These are phyloP conservation scores for Zophobas atratus DNA, from an alignment of 1,140 invertebrate genomes.

Conservation along the genomic window DNA sequence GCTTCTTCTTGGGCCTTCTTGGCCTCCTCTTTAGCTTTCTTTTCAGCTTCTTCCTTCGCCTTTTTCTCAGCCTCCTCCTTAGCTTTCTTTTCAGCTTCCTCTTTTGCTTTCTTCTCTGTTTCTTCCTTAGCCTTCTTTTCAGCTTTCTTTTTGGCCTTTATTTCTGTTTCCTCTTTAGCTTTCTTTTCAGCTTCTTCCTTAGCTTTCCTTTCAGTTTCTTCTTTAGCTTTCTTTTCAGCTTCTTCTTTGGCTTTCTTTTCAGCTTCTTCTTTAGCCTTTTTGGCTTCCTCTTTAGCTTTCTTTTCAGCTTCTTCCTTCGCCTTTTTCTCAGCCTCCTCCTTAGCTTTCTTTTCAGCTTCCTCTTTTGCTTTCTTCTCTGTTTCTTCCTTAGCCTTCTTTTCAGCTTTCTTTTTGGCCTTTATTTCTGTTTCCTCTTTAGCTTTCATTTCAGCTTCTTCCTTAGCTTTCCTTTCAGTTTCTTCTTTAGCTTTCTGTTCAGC, in stretches of 20 bases:
- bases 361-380: background rate
- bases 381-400: constrained; percentile 33
- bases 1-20: constrained; percentile 57
- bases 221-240: constrained; percentile 55
- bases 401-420: constrained; percentile 44
- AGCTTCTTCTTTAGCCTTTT: constrained; percentile 41
- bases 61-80: constrained; percentile 48
- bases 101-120: constrained; percentile 56
- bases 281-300: constrained; percentile 52
- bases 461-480: constrained; percentile 50
- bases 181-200: constrained; percentile 14
- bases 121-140: constrained; percentile 46
- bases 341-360: constrained; percentile 40
- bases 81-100: constrained; percentile 44
- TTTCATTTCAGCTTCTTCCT: constrained; percentile 31
- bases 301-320: constrained; percentile 56
- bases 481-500: constrained; percentile 34
- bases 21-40: constrained; percentile 55
- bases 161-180: constrained; percentile 25
- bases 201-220: constrained; percentile 20
- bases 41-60: constrained; percentile 51
- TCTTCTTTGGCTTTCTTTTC: constrained; percentile 52
- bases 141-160: constrained; percentile 32
- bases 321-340: constrained; percentile 35
- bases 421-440: constrained; percentile 1